A percentile compares a stretch with the other conserved stretches of the same genome.
These are phyloP conservation scores for Lochmaea capreae DNA, from an alignment of 2,888 invertebrate species.

Conservation along the genomic window DNA sequence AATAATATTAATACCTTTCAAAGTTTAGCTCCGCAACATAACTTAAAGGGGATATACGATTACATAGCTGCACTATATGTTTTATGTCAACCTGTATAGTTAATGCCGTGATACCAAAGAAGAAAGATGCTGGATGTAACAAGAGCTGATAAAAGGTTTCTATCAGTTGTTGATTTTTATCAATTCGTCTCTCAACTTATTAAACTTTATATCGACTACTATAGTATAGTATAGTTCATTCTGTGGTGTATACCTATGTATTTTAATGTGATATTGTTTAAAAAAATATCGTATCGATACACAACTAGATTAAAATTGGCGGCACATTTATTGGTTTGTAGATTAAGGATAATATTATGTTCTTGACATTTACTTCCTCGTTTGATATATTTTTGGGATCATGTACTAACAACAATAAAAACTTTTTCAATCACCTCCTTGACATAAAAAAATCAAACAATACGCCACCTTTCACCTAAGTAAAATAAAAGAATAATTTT, in stretches of 20 bases:
- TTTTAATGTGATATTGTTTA: not conserved
- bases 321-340: not conserved
- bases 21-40: too few relatives aligned
- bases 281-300: not conserved
- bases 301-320: not conserved
- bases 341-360: not conserved
- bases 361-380: not conserved
- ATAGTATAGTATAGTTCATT: not conserved
- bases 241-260: not conserved
- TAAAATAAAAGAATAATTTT: not conserved
- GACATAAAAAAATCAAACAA: conserved; percentile 7
- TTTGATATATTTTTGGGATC: conserved; percentile 1
- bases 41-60: too few relatives aligned
- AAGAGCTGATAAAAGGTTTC: too few relatives aligned
- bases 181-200: too few relatives aligned
- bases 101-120: too few relatives aligned
- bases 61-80: too few relatives aligned
- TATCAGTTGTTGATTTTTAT: too few relatives aligned
- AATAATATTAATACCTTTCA: too few relatives aligned
- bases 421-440: conserved; percentile 3
- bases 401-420: conserved; percentile 12
- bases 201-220: too few relatives aligned
- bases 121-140: too few relatives aligned
- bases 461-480: conserved; percentile 5
- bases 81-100: too few relatives aligned